These are phyloP conservation scores for Ornithoptera priamus DNA, from an alignment of 2,888 invertebrate species.

Conservation along the genomic window DNA sequence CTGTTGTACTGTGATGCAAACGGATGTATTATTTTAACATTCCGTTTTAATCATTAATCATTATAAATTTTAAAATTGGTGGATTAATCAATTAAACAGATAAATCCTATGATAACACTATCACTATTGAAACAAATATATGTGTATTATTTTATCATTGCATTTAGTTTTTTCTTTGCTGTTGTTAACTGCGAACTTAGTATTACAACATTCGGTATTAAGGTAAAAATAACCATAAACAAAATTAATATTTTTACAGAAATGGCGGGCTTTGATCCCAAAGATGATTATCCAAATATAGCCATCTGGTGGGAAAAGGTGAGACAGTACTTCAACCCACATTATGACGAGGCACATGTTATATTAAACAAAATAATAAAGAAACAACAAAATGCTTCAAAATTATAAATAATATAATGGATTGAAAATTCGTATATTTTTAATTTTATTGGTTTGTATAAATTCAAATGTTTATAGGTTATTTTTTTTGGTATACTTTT, in stretches of 20 bases:
- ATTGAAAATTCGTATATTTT: no score
- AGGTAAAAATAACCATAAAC: neutral
- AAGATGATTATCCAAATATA: constrained; percentile 80
- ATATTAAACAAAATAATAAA: constrained; percentile 74
- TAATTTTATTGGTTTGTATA: no score
- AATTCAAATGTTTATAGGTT: no score
- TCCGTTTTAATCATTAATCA: no score
- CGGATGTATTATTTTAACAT: no score
- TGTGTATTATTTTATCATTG: no score
- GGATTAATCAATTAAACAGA: neutral
- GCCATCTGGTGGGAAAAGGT: constrained; percentile 84
- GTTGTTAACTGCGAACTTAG: neutral
- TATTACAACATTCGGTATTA: neutral
- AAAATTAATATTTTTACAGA: constrained; percentile 61
- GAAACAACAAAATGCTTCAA: constrained; percentile 41
- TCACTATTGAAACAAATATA: no score
- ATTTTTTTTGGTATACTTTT: no score
- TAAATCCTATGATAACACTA: no score
- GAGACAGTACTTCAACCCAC: constrained; percentile 78
- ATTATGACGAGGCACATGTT: constrained; percentile 83
- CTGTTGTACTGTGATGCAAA: no score
- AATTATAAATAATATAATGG: neutral
- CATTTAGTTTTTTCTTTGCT: no score
- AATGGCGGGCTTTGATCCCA: constrained; percentile 84
- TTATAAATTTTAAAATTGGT: neutral